phyloP scores from a whole-genome alignment of 2,888 invertebrate genomes.

The Metallyticus violacea region DNA sequence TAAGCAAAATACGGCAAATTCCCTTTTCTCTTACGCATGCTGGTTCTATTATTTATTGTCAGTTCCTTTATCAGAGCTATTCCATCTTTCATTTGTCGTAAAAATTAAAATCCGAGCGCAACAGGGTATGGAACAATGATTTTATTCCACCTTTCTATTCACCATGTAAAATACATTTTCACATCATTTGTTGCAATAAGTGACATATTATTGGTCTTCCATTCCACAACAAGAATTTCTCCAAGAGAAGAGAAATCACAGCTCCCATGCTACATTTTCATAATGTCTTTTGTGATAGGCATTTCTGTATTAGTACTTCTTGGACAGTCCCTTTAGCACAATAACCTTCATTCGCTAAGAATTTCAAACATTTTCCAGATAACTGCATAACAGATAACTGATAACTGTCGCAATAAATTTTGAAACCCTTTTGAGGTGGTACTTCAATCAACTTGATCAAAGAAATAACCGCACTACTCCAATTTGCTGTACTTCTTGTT shows the following conservation, averaged over 20 bases:
- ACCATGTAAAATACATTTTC: background rate
- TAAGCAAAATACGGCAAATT: too few species aligned
- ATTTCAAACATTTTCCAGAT: background rate
- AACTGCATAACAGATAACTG: background rate
- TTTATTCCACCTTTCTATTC: background rate
- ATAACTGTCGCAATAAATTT: background rate
- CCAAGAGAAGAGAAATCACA: background rate
- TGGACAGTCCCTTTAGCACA: background rate
- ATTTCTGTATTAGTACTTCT: background rate
- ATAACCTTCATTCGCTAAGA: background rate
- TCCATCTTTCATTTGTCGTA: too few species aligned
- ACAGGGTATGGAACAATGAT: too few species aligned
- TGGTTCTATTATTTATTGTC: too few species aligned
- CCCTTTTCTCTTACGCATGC: too few species aligned
- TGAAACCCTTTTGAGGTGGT: background rate
- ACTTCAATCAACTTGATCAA: background rate
- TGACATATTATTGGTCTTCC: background rate
- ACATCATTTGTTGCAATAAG: background rate
- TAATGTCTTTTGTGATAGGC: background rate
- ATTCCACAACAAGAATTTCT: background rate
- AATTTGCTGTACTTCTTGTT: background rate
- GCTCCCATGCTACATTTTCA: background rate
- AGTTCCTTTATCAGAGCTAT: too few species aligned
- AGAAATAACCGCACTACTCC: background rate
- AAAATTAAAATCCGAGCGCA: too few species aligned